These are phyloP conservation scores for Aphaenogaster floridana DNA, from an alignment of 1,140 invertebrate species.

Conservation along the genomic window DNA sequence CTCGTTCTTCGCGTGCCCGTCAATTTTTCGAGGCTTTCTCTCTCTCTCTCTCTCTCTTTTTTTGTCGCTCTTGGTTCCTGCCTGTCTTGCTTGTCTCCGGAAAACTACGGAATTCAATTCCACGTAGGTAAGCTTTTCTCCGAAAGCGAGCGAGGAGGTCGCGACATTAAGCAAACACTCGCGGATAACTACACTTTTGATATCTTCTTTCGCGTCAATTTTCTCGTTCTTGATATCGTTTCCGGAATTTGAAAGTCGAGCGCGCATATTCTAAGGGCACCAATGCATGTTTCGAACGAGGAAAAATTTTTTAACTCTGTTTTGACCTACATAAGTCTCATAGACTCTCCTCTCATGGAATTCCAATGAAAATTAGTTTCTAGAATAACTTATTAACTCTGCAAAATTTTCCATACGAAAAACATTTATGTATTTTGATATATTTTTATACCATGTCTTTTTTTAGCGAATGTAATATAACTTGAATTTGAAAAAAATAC, in stretches of 20 bases:
- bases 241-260: conserved; percentile 26
- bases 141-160: conserved; percentile 28
- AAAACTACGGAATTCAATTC: conserved; percentile 53
- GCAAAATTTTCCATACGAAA: background rate
- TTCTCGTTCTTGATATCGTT: conserved; percentile 45
- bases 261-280: background rate
- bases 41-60: background rate
- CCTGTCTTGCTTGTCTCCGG: background rate
- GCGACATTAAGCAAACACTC: conserved; percentile 54
- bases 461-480: background rate
- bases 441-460: background rate
- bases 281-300: background rate
- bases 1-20: background rate
- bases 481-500: conserved; percentile 4
- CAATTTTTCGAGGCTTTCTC: conserved; percentile 26
- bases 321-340: background rate
- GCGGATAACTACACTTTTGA: conserved; percentile 43
- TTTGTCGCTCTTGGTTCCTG: background rate
- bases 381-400: background rate
- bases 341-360: background rate
- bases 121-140: conserved; percentile 19
- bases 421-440: background rate
- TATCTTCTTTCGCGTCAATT: conserved; percentile 42
- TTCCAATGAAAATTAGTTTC: background rate
- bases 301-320: background rate